These are phyloP conservation scores for Papilio dardanus DNA, from an alignment of 1,140 invertebrate genomes.

Conservation along the genomic window DNA sequence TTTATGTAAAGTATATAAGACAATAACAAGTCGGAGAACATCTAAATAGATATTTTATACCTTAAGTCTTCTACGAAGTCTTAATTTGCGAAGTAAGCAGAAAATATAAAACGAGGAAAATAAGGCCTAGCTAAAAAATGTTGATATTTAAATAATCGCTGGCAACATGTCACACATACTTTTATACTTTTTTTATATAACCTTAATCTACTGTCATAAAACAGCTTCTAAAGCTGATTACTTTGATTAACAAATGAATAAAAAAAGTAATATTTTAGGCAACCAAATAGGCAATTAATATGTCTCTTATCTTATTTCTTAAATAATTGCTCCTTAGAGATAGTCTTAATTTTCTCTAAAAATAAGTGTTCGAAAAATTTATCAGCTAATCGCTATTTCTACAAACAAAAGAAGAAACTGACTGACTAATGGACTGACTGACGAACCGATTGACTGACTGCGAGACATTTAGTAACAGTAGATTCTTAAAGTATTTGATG, in stretches of 20 bases:
- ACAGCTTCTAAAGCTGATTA: not conserved
- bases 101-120: not conserved
- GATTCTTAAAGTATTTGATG: no score
- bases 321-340: no score
- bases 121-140: slow-evolving; percentile 20
- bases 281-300: no score
- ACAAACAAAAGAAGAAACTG: not conserved
- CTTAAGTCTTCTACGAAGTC: not conserved
- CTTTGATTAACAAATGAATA: not conserved
- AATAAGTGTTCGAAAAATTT: no score
- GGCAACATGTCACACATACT: slow-evolving; percentile 18
- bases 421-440: not conserved
- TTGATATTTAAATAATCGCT: slow-evolving; percentile 29
- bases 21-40: no score
- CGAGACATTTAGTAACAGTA: no score
- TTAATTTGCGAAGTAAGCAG: not conserved
- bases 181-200: not conserved
- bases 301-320: no score
- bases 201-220: not conserved
- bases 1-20: no score
- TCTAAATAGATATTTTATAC: not conserved
- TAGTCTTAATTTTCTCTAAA: no score
- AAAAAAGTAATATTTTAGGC: no score
- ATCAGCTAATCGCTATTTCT: no score
- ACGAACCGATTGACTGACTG: not conserved